These are phyloP conservation scores for Eudasyphora cyanicolor DNA, from an alignment of 2,888 invertebrate species.

Conservation along the genomic window DNA sequence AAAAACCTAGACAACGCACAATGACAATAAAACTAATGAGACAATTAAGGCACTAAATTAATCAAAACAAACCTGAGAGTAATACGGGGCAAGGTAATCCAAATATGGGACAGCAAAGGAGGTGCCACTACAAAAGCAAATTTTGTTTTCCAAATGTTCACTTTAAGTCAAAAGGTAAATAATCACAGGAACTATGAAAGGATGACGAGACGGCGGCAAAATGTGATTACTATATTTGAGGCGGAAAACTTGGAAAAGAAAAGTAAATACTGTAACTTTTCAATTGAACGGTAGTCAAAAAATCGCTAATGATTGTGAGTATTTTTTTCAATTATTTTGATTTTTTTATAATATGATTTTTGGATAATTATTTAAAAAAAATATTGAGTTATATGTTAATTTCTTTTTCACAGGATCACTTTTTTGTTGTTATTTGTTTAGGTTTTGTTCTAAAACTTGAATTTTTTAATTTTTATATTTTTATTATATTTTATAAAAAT, in stretches of 20 bases:
- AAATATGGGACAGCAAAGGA: neutral
- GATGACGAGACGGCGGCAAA: neutral
- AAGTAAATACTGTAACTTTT: neutral
- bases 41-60: constrained; percentile 50
- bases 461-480: constrained; percentile 6
- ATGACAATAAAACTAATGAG: constrained; percentile 34
- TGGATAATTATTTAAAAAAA: too few species aligned
- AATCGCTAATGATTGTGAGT: too few species aligned
- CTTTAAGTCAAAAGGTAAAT: neutral
- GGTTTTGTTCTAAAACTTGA: neutral
- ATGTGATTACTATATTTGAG: too few species aligned
- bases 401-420: too few species aligned
- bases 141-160: neutral
- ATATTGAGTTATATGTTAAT: too few species aligned
- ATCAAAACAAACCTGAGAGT: constrained; percentile 32
- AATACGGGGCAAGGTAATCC: constrained; percentile 2
- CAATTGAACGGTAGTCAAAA: neutral
- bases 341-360: too few species aligned
- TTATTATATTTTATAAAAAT: constrained; percentile 2
- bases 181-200: neutral
- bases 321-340: too few species aligned
- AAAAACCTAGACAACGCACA: too few species aligned
- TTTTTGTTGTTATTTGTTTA: neutral
- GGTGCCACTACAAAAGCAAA: neutral
- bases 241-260: too few species aligned